Evolutionary conservation across 2,797 vertebrate species (phyloP).

Genomic region (Sebastes flavidus): DNA sequence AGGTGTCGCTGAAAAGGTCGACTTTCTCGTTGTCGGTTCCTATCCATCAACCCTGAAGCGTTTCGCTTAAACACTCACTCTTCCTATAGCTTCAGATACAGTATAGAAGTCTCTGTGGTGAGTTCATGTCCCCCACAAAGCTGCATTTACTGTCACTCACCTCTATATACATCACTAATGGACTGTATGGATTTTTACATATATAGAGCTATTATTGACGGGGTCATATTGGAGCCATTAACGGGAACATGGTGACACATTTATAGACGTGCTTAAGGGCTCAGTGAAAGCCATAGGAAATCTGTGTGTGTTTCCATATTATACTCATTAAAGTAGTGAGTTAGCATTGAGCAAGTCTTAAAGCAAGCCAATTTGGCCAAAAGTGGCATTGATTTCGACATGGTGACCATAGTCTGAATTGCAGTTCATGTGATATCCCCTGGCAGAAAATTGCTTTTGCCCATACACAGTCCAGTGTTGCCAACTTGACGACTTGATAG

Average conservation of each 20-base stretch:
- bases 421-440: neutral
- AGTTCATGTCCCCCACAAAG: neutral
- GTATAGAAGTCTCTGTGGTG: neutral
- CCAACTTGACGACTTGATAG: neutral
- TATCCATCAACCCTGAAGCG: slow-evolving; percentile 54
- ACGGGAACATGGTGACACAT: slow-evolving; percentile 38
- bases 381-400: neutral
- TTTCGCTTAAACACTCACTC: slow-evolving; percentile 25
- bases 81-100: slow-evolving; percentile 12
- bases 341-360: neutral
- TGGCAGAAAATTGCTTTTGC: neutral
- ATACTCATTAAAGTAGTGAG: neutral
- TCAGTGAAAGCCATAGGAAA: slow-evolving; percentile 6
- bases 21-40: slow-evolving; percentile 52
- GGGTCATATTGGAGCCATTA: slow-evolving; percentile 43
- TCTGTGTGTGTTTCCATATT: neutral
- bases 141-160: neutral
- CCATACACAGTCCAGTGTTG: neutral
- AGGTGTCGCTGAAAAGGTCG: slow-evolving; percentile 68
- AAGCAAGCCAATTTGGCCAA: neutral
- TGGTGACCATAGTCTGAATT: neutral
- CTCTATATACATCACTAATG: slow-evolving; percentile 36
- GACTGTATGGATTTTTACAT: slow-evolving; percentile 51
- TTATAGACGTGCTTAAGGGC: slow-evolving; percentile 18
- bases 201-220: slow-evolving; percentile 20